Base-by-base conservation (phyloP, 2,113 vertebrate genomes). In the Agelaius tricolor region DNA sequence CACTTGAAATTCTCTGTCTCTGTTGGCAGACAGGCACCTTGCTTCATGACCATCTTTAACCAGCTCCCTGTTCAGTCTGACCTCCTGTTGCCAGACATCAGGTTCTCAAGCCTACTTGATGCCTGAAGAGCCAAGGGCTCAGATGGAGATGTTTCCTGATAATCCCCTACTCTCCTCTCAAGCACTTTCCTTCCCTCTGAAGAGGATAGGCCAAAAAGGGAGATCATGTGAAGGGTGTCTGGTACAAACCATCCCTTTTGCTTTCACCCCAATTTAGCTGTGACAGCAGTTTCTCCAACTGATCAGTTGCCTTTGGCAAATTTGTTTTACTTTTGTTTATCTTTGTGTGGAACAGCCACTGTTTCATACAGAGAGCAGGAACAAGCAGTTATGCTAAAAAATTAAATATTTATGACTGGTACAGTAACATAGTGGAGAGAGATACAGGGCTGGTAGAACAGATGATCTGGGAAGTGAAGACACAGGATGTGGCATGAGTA, bases 351-450 rank as follows among this genome's bases (percentile, higher is more conserved):
- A 77, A 89, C 31, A 71, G 54, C 33, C 51, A 12, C 24, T 37
- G 6, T 23, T 87, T 71, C 35, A 71, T 23, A 49, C 20, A 77
- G 46, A 86, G 21, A 77, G 49, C 49, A 86, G 37, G 47, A 90
- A 62, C 22, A 58, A 91, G 51, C 7, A 73, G n/a, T 62, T 77
- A 51, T 43, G 43, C 12, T 58, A 49, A 66, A 76, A 81, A 91
- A 61, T 35, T 7, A 75, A 85, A 67, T 51, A 89, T 69, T 80
- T 77, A 41, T 46, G 66, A 54, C 37, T 33, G 81, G 46, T 33
- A 54, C 13, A 54, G 59, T 66, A 54, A 77, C 0, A 0, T 4
- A 68, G 14, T 0, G 0, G 5, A 62, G 33, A 62, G 30, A 65
- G 73, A 65, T 27, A 58, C 10, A 41, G 31, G n/a, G 31, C 22